Evolutionary conservation across 2,797 vertebrate species (phyloP), one percentile per base, ranked within the genome.

Genomic region (Phoeniculus purpureus): DNA sequence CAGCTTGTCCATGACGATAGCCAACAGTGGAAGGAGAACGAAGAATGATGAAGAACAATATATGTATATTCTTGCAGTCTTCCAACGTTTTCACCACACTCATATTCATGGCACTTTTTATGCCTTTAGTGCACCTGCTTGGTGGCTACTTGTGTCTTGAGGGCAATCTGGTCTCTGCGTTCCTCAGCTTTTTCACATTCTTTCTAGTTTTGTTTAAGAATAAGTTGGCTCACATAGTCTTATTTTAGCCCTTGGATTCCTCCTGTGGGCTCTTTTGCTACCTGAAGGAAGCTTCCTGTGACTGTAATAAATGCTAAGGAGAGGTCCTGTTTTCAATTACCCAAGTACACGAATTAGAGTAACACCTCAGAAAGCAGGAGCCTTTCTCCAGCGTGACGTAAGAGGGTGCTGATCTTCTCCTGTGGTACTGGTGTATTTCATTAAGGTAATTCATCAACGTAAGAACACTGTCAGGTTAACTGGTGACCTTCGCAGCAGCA

Each of bases 61-160:
- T 15, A 43, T 6, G 2, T 68, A 48, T 61, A 23, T 88, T 88
- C 71, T 82, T 84, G 26, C 77, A 90, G 26, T 61, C 72, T 90
- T 89, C 80, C 59, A 91, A 3, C 34, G 25, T 66, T 94, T 94
- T 58, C 88, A 90, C 47, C 58, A 72, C 92, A 93, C 87, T 55
- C 3, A 1, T 80, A 79, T 82, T 90, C 29, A 29, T 75, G 5
- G 67, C 51, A 65, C 12, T 37, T 92, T 73, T 84, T 65, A 31
- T 84, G 87, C 80, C 65, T 67, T 90, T 74, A 72, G 51, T 21
- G 8, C 14, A 68, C 45, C 47, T 82, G 91, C 47, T 77, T 73
- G 5, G 13, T 71, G 26, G 61, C 32, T 68, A 52, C 81, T 32
- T 64, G n/a, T 88, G 71, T 86, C 72, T 73, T 70, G 54, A 87